Evolutionary conservation across 2,888 invertebrate species (phyloP), one percentile per base, ranked within the genome.

Genomic region (Troides aeacus): DNA sequence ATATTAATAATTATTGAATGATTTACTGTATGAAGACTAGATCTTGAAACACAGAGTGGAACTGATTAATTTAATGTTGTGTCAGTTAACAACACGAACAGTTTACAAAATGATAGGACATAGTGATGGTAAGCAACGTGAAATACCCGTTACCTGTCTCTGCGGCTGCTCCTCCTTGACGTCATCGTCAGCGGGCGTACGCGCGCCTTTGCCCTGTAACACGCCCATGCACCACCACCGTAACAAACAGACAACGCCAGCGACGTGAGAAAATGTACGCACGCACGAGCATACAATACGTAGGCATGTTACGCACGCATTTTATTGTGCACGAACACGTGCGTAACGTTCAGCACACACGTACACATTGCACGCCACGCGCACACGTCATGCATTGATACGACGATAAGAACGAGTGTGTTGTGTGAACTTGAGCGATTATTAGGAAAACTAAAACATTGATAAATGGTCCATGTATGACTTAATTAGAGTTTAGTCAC

Each of bases 121-220:
- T 5, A 4, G 18, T 5, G 12, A 17, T n/a, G 6, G 39, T 39
- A 57, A 56, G 57, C 56, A 21, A 42, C 24, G 18, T 57, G 30
- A 15, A 12, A 23, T 59, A 10, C 36, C 39, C 57, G 18, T 81
- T 83, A 89, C 90, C 89, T 88, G 87, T 59, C 69, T 39, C 10
- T 74, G 78, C 59, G 76, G 72, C 59, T 73, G 76, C 42, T 81
- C 85, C 64, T 71, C 77, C 72, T 82, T 93, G 71, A 84, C 88
- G 62, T 82, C 85, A 72, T 85, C 89, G n/a, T 85, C 87, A 64
- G 83, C 84, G 78, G 89, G 87, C 68, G 88, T 84, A 69, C 89
- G 86, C 84, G 87, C 87, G 66, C 87, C 89, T 80, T 90, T 90
- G 75, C 90, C 90, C 92, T 92, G 92, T 78, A 90, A 91, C 88